phyloP scores from a whole-genome alignment of 2,888 invertebrate species.

The Tillus elongatus region DNA sequence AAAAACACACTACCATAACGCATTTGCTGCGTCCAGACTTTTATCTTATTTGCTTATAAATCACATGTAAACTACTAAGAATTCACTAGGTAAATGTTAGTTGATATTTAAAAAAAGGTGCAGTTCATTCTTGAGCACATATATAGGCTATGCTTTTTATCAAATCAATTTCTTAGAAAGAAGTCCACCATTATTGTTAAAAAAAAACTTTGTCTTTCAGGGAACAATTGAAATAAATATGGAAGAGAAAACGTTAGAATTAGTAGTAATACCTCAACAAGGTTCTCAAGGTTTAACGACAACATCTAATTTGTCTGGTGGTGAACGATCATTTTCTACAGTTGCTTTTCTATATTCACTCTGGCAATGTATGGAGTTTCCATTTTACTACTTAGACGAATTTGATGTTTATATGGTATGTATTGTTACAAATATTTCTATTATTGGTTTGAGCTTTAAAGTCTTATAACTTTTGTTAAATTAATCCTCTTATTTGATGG shows the following conservation, averaged over 20 bases:
- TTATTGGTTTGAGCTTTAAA: too few species aligned
- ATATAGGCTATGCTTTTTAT: too few species aligned
- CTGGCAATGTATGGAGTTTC: slow-evolving; percentile 86
- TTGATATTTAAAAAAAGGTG: too few species aligned
- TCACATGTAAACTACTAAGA: too few species aligned
- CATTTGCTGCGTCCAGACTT: too few species aligned
- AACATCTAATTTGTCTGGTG: slow-evolving; percentile 77
- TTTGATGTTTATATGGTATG: slow-evolving; percentile 93
- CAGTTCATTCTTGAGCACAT: too few species aligned
- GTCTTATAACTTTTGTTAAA: slow-evolving; percentile 7
- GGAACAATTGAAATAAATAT: slow-evolving; percentile 51
- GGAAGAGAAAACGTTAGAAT: slow-evolving; percentile 40
- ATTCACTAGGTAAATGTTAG: too few species aligned
- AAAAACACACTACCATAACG: too few species aligned
- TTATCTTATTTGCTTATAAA: too few species aligned
- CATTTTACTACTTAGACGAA: slow-evolving; percentile 92
- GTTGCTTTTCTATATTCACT: slow-evolving; percentile 86
- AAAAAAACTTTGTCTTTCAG: slow-evolving; percentile 39
- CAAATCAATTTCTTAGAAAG: too few species aligned
- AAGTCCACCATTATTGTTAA: too few species aligned
- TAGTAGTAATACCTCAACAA: slow-evolving; percentile 49
- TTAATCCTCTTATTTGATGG: not conserved
- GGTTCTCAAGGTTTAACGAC: slow-evolving; percentile 44
- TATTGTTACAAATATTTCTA: not conserved
- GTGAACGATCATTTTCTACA: slow-evolving; percentile 93